Evolutionary conservation across 2,888 invertebrate genomes (phyloP), one percentile per base, ranked within the genome.

Genomic region (Muscina levida): DNA sequence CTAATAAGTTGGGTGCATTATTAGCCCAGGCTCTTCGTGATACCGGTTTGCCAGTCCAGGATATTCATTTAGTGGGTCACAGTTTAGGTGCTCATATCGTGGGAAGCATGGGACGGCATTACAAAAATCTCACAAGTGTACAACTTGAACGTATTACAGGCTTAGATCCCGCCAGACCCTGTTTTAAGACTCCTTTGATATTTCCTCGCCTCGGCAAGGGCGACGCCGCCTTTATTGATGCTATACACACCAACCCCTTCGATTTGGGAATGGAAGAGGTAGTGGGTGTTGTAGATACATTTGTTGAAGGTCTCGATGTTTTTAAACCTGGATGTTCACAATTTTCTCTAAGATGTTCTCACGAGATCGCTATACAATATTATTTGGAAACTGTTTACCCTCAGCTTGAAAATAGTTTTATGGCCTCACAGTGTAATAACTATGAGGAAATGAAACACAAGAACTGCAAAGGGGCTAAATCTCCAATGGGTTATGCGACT

Each of bases 161-260:
- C 0, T 83, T 90, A 26, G 91, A 90, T 85, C 90, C 90, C 11
- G 91, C 90, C 42, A 89, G 88, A 77, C 90, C 89, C 0, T 90
- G 90, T 62, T 90, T 90, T 75, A 89, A 89, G 39, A 88, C 89
- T 71, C 89, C 89, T 26, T 86, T 88, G 72, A 74, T 77, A 0
- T 82, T 89, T 1, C 84, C 87, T 0, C 89, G 89, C 0, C 66
- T 90, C n/a, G 44, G 85, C 79, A 86, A 89, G 19, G 90, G 90
- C 26, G 90, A 90, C 84, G 90, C 89, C 5, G 76, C 80, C 0
- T 90, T 90, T 57, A 82, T 90, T 13, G 91, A 90, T 82, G 77
- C 90, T 8, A 88, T 90, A 26, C 90, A 90, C 73, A 87, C 85
- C 48, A 89, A 90, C 82, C 78, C 87, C 0, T 89, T 89, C 0